Evolutionary conservation across 64 coral and sea anemone species (phyloP), one percentile per base, ranked within the genome.

Genomic region (Hydrozoanthus tunicans): DNA sequence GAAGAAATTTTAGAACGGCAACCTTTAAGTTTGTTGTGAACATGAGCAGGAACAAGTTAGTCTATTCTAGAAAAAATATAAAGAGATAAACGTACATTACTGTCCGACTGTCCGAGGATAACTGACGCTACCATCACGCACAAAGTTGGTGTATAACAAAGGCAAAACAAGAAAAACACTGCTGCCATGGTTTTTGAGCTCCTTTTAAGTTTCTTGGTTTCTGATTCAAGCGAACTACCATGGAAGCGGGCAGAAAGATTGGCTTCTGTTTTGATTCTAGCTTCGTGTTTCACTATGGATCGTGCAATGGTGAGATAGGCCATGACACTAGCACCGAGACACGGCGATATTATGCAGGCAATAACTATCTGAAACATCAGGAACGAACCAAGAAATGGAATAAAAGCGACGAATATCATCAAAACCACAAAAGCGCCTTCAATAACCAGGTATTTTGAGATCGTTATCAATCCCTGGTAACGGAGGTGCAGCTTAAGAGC

Each of bases 401-500:
- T 86, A 24, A 74, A 13, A 0, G 68, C 14, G 55, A 86, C 83
- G 6, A 72, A 6, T 13, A 24, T 26, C 83, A 86, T 86, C 51
- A 86, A 59, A 11, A 74, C 20, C 9, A 86, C 55, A 59, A 86
- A 86, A 58, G 4, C 10, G 5, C 83, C 68, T 73, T 86, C 83
- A 73, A 59, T 69, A 13, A 72, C 5, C 17, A 86, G 68, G 73
- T 86, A 86, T 85, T 73, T 60, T 54, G 55, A 54, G 9, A 91
- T 78, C 6, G 94, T 95, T 56, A 95, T 79, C 9, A 95, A 12
- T 52, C 9, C 70, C 5, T 9, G 57, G 72, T 96, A 96, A 10
- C 91, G 91, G 77, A 96, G 83, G 51, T 96, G 94, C 6, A 96
- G 73, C 3, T 90, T 77, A 7, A 96, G 55, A 58, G 94, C 94